Conservation (phyloP, 2,888 invertebrate species). For the Brachyptera risi region DNA sequence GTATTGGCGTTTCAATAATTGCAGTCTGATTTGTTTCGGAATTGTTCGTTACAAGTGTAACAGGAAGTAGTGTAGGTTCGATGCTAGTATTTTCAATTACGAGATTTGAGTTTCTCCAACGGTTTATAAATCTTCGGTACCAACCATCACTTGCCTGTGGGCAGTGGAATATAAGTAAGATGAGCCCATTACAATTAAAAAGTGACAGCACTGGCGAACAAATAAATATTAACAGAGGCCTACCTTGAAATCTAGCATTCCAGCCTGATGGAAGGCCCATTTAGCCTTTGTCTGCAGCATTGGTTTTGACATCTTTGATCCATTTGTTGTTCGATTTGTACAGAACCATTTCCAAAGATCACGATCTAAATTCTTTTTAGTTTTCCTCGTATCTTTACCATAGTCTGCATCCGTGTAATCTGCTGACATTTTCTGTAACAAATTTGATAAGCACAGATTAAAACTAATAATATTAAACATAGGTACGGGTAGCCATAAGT, state of each 20-base stretch:
- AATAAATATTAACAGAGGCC: background rate
- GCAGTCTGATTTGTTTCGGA: background rate
- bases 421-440: too few species aligned
- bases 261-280: slow-evolving; percentile 25
- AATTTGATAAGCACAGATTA: too few species aligned
- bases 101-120: slow-evolving; percentile 20
- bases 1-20: background rate
- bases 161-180: background rate
- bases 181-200: background rate
- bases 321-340: background rate
- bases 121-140: slow-evolving; percentile 27
- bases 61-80: too few species aligned
- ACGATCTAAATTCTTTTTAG: background rate
- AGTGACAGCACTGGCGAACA: background rate
- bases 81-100: background rate
- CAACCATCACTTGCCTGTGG: slow-evolving; percentile 30
- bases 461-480: too few species aligned
- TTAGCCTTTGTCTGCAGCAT: slow-evolving; percentile 26
- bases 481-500: too few species aligned
- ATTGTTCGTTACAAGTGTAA: background rate
- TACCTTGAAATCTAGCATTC: slow-evolving; percentile 29
- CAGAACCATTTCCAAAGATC: slow-evolving; percentile 30
- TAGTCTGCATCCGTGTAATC: too few species aligned
- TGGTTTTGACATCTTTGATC: slow-evolving; percentile 18
- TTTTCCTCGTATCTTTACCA: too few species aligned